Evolutionary conservation across 2,888 invertebrate species (phyloP).

Genomic region (Entomobrya multifasciata): DNA sequence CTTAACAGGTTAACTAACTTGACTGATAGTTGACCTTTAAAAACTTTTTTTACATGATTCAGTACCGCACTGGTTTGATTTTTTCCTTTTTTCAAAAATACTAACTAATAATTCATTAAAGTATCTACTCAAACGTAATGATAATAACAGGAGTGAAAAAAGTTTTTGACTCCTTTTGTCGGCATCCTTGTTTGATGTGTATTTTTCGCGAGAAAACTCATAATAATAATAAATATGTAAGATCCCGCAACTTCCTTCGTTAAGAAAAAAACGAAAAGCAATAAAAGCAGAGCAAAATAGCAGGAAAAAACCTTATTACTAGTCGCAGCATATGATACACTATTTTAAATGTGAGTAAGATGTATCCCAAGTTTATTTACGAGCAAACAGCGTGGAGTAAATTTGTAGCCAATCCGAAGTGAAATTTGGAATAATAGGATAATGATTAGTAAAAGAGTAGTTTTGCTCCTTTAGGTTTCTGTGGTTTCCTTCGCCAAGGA

Average conservation of each 20-base stretch:
- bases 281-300: neutral
- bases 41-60: constrained; percentile 11
- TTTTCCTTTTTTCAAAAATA: constrained; percentile 17
- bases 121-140: neutral
- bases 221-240: constrained; percentile 50
- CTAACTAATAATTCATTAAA: constrained; percentile 40
- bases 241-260: constrained; percentile 58
- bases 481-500: constrained; percentile 19
- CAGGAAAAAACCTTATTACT: too few relatives aligned
- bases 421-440: neutral
- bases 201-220: constrained; percentile 15
- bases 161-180: constrained; percentile 26
- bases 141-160: constrained; percentile 6
- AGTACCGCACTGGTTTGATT: neutral
- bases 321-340: too few relatives aligned
- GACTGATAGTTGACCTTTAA: neutral
- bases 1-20: neutral
- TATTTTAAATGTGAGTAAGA: neutral
- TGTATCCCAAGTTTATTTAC: too few relatives aligned
- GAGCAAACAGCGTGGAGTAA: neutral
- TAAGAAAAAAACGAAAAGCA: constrained; percentile 8
- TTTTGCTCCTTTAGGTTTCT: neutral
- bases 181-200: neutral
- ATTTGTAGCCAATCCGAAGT: neutral
- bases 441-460: constrained; percentile 24